Percentiles rank a stretch among this genome's conserved stretches.
Conservation (phyloP, 2,113 vertebrate genomes). For the Euleptes europaea region DNA sequence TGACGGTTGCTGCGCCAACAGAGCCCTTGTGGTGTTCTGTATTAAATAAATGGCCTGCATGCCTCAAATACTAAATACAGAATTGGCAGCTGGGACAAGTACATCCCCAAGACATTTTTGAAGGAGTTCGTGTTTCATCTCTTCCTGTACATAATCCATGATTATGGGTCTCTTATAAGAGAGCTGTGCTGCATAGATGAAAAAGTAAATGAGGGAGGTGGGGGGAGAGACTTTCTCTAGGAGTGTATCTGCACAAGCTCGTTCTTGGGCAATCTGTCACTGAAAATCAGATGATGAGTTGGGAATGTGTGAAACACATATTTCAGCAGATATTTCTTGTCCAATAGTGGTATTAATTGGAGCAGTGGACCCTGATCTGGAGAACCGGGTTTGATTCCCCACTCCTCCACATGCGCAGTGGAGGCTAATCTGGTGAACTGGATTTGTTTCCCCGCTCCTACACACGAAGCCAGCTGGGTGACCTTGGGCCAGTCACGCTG, state of each 20-base stretch:
- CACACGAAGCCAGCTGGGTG: no score
- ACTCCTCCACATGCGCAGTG: no score
- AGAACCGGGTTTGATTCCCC: no score
- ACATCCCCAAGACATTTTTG: neutral
- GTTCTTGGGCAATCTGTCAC: neutral
- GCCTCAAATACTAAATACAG: neutral
- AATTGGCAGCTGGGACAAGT: neutral
- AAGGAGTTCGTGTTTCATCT: neutral
- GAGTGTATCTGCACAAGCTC: neutral
- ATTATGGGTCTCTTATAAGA: neutral
- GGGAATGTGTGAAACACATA: neutral
- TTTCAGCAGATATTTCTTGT: neutral
- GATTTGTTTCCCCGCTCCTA: no score
- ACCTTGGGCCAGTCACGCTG: no score
- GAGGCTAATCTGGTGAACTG: no score
- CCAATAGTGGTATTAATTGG: no score
- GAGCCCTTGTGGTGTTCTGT: constrained; percentile 16
- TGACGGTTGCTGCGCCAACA: constrained; percentile 9
- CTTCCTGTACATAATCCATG: neutral
- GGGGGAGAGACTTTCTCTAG: neutral
- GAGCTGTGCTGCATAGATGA: neutral
- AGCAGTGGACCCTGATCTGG: no score
- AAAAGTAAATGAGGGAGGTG: neutral
- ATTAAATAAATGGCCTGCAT: neutral
- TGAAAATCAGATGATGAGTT: neutral